Evolutionary conservation across 2,888 invertebrate genomes (phyloP).

Genomic region (Unio delphinus): DNA sequence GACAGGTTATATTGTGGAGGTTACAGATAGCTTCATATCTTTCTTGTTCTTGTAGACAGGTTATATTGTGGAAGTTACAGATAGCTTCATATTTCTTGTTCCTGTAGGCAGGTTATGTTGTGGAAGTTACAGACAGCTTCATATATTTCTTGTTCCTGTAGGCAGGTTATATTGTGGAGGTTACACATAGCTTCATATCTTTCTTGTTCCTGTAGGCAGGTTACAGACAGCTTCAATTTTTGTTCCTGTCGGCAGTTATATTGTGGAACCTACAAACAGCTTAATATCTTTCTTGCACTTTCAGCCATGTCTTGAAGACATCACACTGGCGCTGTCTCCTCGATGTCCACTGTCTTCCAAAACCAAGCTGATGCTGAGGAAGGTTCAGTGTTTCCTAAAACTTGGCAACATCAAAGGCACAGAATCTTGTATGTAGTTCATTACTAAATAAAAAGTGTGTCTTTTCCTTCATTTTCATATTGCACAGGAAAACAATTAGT

Average conservation of each 20-base stretch:
- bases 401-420: constrained; percentile 67
- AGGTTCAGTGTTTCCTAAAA: constrained; percentile 78
- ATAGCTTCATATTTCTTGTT: neutral
- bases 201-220: neutral
- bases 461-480: no score
- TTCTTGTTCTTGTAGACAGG: neutral
- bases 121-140: no score
- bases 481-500: no score
- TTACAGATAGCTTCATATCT: neutral
- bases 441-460: no score
- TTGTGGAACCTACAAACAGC: neutral
- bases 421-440: neutral
- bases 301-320: constrained; percentile 58
- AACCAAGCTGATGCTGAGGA: constrained; percentile 79
- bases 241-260: neutral
- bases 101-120: neutral
- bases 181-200: neutral
- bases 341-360: constrained; percentile 77
- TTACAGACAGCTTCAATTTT: neutral
- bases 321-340: constrained; percentile 65
- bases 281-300: constrained; percentile 2
- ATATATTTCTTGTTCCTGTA: no score
- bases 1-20: no score
- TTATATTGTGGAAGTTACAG: neutral
- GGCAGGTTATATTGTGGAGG: no score